Evolutionary conservation across 2,797 vertebrate species (phyloP).

Genomic region (Enteromius treurensis): DNA sequence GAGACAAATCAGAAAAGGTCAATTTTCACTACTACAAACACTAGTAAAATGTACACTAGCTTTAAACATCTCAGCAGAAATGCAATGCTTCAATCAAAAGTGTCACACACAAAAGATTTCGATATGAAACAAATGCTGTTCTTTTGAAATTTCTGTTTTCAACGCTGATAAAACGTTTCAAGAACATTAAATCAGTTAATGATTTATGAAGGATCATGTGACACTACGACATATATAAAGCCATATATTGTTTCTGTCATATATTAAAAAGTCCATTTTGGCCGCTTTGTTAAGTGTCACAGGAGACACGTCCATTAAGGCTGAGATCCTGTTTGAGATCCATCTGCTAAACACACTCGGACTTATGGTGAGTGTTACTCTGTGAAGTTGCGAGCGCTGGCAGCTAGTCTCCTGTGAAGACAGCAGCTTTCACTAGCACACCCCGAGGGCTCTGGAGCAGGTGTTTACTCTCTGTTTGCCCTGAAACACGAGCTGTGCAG

Average conservation of each 20-base stretch:
- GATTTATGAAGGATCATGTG: background rate
- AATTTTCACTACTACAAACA: background rate
- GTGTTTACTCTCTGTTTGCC: slow-evolving; percentile 38
- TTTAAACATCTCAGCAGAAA: background rate
- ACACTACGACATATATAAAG: background rate
- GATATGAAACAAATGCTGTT: background rate
- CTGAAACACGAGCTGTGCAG: background rate
- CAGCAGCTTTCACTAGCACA: slow-evolving; percentile 22
- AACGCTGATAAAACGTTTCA: background rate
- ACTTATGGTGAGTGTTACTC: slow-evolving; percentile 3
- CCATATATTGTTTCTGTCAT: background rate
- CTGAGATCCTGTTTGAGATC: slow-evolving; percentile 18
- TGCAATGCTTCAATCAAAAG: background rate
- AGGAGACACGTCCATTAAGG: slow-evolving; percentile 1
- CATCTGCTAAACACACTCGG: slow-evolving; percentile 28
- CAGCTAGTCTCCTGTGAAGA: slow-evolving; percentile 25
- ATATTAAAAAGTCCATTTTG: background rate
- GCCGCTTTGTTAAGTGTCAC: background rate
- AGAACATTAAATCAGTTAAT: background rate
- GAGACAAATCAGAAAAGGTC: slow-evolving; percentile 3
- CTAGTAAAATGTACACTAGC: background rate
- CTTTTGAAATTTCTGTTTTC: background rate
- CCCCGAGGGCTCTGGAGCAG: slow-evolving; percentile 18
- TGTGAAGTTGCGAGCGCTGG: slow-evolving; percentile 25
- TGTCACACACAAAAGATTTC: background rate